phyloP scores from a whole-genome alignment of 2,797 vertebrate genomes.

The Sternotherus odoratus region DNA sequence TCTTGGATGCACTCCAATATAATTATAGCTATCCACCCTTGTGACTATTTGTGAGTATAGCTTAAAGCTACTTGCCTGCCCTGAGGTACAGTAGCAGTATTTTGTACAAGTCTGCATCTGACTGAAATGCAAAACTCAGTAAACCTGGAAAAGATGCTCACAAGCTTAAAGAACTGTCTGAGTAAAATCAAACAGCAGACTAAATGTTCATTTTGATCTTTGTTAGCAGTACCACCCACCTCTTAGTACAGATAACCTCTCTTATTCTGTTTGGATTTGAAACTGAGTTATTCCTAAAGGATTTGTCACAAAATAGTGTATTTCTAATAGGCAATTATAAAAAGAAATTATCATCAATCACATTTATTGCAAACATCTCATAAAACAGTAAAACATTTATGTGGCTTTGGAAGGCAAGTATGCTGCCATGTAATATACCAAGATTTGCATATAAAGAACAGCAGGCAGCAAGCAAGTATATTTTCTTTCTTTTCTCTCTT shows the following conservation, averaged over 20 bases:
- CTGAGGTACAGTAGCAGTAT: constrained; percentile 83
- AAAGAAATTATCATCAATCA: constrained; percentile 78
- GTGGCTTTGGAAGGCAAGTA: constrained; percentile 73
- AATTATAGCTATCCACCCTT: constrained; percentile 98
- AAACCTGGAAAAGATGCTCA: constrained; percentile 74
- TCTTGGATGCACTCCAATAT: constrained; percentile 90
- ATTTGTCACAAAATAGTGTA: constrained; percentile 78
- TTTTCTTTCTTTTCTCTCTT: constrained; percentile 64
- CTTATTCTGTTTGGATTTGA: constrained; percentile 45
- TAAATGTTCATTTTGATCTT: constrained; percentile 58
- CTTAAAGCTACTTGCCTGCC: constrained; percentile 90
- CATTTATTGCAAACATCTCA: constrained; percentile 83
- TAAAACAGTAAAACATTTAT: constrained; percentile 81
- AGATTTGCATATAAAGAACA: constrained; percentile 80
- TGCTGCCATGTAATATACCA: constrained; percentile 74
- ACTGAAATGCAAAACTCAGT: constrained; percentile 78
- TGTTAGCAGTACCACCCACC: constrained; percentile 42
- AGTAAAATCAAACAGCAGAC: constrained; percentile 85
- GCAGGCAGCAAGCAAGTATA: constrained; percentile 79
- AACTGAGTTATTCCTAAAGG: constrained; percentile 72
- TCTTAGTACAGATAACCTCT: constrained; percentile 40
- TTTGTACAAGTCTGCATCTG: constrained; percentile 84
- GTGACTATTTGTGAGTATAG: constrained; percentile 93
- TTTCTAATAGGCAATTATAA: constrained; percentile 81
- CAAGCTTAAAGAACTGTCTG: constrained; percentile 73